Percentiles rank a stretch among this genome's conserved stretches.
phyloP scores from a whole-genome alignment of 2,113 vertebrate genomes.

The Lophius piscatorius region DNA sequence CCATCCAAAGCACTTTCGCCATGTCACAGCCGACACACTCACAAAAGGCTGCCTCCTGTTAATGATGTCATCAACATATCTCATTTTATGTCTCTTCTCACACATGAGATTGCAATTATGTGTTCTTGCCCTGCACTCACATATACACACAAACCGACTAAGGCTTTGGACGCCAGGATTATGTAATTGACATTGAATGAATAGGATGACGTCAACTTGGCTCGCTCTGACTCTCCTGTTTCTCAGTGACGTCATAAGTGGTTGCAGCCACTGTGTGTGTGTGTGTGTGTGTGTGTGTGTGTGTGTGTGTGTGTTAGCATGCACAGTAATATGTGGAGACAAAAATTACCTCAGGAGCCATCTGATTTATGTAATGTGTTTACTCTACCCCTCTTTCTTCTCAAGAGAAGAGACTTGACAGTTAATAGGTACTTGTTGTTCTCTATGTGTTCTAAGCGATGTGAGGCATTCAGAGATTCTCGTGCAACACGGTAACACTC shows the following conservation, averaged over 20 bases:
- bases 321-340: conserved; percentile 27
- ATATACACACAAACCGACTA: conserved; percentile 9
- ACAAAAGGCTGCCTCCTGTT: conserved; percentile 37
- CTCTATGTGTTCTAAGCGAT: conserved; percentile 4
- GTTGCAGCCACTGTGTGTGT: conserved; percentile 56
- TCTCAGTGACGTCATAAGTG: conserved; percentile 74
- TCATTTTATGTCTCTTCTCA: conserved; percentile 44
- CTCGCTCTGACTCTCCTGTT: conserved; percentile 50
- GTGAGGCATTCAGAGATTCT: neutral
- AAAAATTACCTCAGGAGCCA: conserved; percentile 54
- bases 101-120: conserved; percentile 72
- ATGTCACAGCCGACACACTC: conserved; percentile 43
- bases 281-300: conserved; percentile 14
- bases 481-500: neutral
- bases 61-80: conserved; percentile 68
- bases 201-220: conserved; percentile 71
- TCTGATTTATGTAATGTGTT: conserved; percentile 57
- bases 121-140: conserved; percentile 44
- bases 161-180: conserved; percentile 61
- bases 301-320: conserved; percentile 30
- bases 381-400: conserved; percentile 12
- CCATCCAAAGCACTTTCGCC: conserved; percentile 47
- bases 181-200: conserved; percentile 77
- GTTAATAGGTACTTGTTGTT: conserved; percentile 22
- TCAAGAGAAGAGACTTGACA: conserved; percentile 34